Conservation (phyloP, 2,113 vertebrate genomes). For the Perca fluviatilis region DNA sequence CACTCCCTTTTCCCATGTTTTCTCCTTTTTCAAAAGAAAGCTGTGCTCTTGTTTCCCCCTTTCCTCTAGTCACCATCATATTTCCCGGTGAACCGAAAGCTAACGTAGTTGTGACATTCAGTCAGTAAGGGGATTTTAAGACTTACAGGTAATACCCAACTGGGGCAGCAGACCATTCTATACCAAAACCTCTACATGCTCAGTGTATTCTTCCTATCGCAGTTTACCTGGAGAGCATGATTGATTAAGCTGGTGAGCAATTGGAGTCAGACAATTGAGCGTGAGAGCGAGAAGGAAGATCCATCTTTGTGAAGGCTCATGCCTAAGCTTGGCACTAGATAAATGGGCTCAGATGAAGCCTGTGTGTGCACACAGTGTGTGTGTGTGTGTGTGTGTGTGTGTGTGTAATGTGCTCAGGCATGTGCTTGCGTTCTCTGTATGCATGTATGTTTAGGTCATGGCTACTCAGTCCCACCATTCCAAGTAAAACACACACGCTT, state of each 20-base stretch:
- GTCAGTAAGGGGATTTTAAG: not conserved
- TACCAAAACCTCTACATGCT: not conserved
- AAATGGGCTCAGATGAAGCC: constrained; percentile 65
- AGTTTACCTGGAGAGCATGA: constrained; percentile 68
- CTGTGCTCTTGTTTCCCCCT: not conserved
- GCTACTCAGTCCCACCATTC: not conserved
- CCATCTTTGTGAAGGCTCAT: constrained; percentile 80
- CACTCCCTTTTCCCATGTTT: not conserved
- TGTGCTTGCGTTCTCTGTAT: not conserved
- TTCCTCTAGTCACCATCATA: not conserved
- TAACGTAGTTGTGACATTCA: not conserved
- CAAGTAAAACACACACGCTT: constrained; percentile 1
- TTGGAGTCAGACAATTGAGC: constrained; percentile 75
- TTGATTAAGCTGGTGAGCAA: constrained; percentile 75
- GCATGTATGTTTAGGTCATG: not conserved
- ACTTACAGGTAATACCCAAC: not conserved
- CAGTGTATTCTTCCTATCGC: constrained; percentile 18
- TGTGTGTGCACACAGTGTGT: constrained; percentile 10
- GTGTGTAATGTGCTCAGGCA: not conserved
- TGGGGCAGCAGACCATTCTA: not conserved
- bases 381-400: not conserved
- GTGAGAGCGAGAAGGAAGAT: constrained; percentile 68
- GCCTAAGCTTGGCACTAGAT: constrained; percentile 70
- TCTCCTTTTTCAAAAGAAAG: not conserved
- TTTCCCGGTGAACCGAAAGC: not conserved